Percentiles rank a stretch among this genome's conserved stretches.
Conservation (phyloP, 2,113 vertebrate genomes). For the Ailurus styani region DNA sequence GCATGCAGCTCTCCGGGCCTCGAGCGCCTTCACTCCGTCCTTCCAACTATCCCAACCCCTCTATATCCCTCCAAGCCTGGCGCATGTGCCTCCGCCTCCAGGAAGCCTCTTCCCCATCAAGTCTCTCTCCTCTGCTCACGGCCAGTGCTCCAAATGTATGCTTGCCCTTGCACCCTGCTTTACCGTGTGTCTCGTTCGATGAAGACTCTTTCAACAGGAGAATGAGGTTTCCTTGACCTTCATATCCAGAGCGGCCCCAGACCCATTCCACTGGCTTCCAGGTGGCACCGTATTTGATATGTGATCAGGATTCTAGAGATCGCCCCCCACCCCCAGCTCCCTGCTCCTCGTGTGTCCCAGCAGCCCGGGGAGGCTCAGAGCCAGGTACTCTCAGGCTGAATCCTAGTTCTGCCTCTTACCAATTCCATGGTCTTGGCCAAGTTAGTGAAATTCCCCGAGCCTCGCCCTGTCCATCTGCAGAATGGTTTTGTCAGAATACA, state of each 20-base stretch:
- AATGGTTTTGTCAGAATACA: fast-evolving
- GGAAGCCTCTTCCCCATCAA: background rate
- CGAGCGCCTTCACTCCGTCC: background rate
- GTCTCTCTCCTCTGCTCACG: background rate
- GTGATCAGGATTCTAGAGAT: fast-evolving
- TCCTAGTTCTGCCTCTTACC: background rate
- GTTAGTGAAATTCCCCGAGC: background rate
- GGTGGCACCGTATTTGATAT: fast-evolving
- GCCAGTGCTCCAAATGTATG: no score
- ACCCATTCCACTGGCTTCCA: fast-evolving
- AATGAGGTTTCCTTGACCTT: background rate
- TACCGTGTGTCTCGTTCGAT: fast-evolving
- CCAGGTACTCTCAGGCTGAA: background rate
- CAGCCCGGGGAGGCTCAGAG: background rate
- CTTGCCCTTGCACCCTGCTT: no score
- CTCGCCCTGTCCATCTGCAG: background rate
- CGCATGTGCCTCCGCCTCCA: background rate
- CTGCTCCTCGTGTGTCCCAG: no score
- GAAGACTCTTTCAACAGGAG: fast-evolving
- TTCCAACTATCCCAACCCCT: no score
- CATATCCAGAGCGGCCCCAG: background rate
- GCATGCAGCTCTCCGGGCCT: fast-evolving
- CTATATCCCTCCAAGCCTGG: background rate
- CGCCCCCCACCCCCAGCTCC: fast-evolving
- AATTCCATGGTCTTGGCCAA: background rate